Evolutionary conservation across 2,888 invertebrate genomes (phyloP).

Genomic region (Thera britannica): DNA sequence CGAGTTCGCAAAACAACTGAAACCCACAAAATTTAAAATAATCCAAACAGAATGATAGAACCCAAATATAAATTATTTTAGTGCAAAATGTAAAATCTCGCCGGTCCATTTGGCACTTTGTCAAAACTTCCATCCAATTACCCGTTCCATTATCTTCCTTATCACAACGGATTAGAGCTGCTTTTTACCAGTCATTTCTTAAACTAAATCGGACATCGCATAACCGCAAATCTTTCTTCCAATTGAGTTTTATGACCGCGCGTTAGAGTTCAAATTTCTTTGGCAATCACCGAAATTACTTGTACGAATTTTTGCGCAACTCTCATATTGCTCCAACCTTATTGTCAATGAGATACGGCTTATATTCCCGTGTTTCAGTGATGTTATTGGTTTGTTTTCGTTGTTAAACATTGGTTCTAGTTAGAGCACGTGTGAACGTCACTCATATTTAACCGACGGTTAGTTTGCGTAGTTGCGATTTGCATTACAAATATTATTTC

Average conservation of each 20-base stretch:
- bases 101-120: constrained; percentile 42
- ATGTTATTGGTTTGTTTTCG: constrained; percentile 7
- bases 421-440: constrained; percentile 23
- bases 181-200: constrained; percentile 23
- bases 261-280: constrained; percentile 39
- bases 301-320: not conserved
- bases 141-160: constrained; percentile 25
- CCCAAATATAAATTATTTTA: constrained; percentile 38
- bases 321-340: not conserved
- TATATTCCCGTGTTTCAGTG: not conserved
- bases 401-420: constrained; percentile 23
- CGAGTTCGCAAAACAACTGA: not conserved
- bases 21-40: constrained; percentile 7
- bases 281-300: constrained; percentile 32
- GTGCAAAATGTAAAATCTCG: constrained; percentile 40
- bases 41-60: constrained; percentile 24
- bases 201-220: constrained; percentile 33
- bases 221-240: constrained; percentile 40
- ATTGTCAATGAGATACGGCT: not conserved
- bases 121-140: constrained; percentile 38
- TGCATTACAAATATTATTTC: constrained; percentile 22
- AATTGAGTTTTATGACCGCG: constrained; percentile 32
- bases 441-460: constrained; percentile 27
- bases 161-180: constrained; percentile 22
- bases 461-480: constrained; percentile 24